A percentile compares a stretch with the other conserved stretches of the same genome.
Evolutionary conservation across 2,113 vertebrate genomes (phyloP).

Genomic region (Romanogobio albipinnatus): DNA sequence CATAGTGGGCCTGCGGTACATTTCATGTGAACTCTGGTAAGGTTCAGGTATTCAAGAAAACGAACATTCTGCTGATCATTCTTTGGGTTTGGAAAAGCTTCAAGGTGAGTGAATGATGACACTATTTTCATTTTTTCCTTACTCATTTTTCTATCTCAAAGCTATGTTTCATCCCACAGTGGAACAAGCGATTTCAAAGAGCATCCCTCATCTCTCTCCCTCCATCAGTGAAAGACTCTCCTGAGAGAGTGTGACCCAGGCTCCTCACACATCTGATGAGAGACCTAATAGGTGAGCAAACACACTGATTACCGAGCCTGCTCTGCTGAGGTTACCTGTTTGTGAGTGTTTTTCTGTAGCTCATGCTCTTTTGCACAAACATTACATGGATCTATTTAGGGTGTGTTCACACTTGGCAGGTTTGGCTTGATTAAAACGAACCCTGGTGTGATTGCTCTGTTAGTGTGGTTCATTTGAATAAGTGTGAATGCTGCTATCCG

Average conservation of each 20-base stretch:
- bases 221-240: constrained; percentile 64
- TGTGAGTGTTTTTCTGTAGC: constrained; percentile 42
- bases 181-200: neutral
- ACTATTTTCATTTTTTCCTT: neutral
- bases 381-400: constrained; percentile 4
- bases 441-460: too few species aligned
- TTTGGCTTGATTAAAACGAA: too few species aligned
- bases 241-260: constrained; percentile 65
- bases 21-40: neutral
- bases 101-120: neutral
- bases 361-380: constrained; percentile 2
- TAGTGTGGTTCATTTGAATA: too few species aligned
- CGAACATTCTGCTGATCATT: neutral
- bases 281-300: constrained; percentile 77
- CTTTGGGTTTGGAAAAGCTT: neutral
- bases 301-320: constrained; percentile 70
- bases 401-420: too few species aligned
- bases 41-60: too few species aligned
- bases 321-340: constrained; percentile 62
- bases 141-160: neutral
- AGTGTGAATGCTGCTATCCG: too few species aligned
- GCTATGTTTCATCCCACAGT: neutral
- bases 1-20: too few species aligned
- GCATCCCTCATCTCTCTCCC: constrained; percentile 21
- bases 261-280: constrained; percentile 73